Percentiles rank a stretch among this genome's conserved stretches.
Conservation (phyloP, 2,797 vertebrate species). For the Kryptolebias ocellatus region DNA sequence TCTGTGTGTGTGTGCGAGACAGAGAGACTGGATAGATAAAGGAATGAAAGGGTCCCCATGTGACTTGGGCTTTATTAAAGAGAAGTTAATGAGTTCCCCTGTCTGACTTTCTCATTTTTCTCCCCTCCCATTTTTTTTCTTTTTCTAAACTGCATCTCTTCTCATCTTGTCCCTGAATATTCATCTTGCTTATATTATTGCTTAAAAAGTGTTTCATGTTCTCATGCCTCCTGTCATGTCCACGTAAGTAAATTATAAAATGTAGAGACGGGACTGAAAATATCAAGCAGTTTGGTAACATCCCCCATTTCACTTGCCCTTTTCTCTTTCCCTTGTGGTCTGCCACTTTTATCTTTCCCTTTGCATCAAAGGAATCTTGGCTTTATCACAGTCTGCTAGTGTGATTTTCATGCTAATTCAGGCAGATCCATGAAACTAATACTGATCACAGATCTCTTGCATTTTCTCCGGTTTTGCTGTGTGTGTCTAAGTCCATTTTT, state of each 20-base stretch:
- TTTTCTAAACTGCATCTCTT: conserved; percentile 56
- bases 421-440: conserved; percentile 59
- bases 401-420: conserved; percentile 67
- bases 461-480: conserved; percentile 32
- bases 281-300: conserved; percentile 36
- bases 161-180: conserved; percentile 48
- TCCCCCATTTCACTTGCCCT: conserved; percentile 31
- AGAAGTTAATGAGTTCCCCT: conserved; percentile 82
- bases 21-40: conserved; percentile 52
- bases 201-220: conserved; percentile 33
- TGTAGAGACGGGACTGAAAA: conserved; percentile 18
- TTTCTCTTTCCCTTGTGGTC: conserved; percentile 28
- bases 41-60: conserved; percentile 70
- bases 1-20: conserved; percentile 25
- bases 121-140: conserved; percentile 52
- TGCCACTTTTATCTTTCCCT: conserved; percentile 23
- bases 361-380: conserved; percentile 29
- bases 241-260: conserved; percentile 47
- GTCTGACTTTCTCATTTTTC: conserved; percentile 64
- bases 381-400: conserved; percentile 43
- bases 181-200: conserved; percentile 26
- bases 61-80: conserved; percentile 78
- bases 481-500: conserved; percentile 17
- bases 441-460: conserved; percentile 64
- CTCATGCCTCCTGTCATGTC: conserved; percentile 15